Evolutionary conservation across 2,888 invertebrate species (phyloP).

Genomic region (Laothoe populi): DNA sequence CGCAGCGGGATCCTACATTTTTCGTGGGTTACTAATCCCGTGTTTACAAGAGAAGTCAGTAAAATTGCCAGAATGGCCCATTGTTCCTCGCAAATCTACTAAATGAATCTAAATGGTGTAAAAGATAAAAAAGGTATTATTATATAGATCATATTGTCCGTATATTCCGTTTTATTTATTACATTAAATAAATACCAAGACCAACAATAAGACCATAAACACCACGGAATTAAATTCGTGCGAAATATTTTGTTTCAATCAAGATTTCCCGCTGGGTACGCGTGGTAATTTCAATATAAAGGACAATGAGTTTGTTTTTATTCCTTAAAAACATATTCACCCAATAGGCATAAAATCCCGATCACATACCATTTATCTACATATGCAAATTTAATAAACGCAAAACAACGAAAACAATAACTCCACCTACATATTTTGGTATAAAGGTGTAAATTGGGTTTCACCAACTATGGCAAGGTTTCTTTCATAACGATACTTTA

Average conservation of each 20-base stretch:
- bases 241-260: constrained; percentile 22
- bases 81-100: too few species aligned
- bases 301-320: not conserved
- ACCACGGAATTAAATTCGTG: constrained; percentile 6
- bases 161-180: not conserved
- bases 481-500: not conserved
- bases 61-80: too few species aligned
- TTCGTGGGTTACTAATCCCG: too few species aligned
- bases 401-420: not conserved
- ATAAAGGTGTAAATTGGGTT: not conserved
- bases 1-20: too few species aligned
- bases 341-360: not conserved
- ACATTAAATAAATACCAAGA: not conserved
- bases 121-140: too few species aligned
- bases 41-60: too few species aligned
- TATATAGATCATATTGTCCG: too few species aligned
- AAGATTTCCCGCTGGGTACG: not conserved
- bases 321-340: not conserved
- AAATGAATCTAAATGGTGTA: too few species aligned
- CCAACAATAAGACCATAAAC: constrained; percentile 34
- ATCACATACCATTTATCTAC: not conserved
- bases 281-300: not conserved
- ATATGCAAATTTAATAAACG: too few species aligned
- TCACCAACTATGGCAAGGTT: not conserved
- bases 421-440: not conserved